Base-by-base conservation (phyloP, 2,888 invertebrate species). In the Drymonia ruficornis region DNA sequence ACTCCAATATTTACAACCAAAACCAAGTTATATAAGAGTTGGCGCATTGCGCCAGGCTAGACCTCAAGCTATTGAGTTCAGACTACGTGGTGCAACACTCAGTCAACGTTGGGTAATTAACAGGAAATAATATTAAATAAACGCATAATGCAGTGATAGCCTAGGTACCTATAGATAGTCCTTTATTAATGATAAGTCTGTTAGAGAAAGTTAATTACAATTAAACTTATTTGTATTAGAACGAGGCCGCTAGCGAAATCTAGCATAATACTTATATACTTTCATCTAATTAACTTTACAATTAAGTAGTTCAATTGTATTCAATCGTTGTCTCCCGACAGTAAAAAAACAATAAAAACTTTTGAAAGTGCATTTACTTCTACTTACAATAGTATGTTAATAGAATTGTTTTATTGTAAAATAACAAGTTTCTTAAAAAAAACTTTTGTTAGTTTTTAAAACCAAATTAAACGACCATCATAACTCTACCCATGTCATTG, bases 21-120 rank as follows among this genome's bases (percentile, higher is more conserved):
- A 42, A 47, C 29, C 23, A 36, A 23, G 53, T 69, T 69, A 72
- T 49, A 69, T 69, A 69, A 72, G n/a, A 53, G 55, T 57, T n/a
- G 65, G 48, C 38, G 19, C 29, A 44, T 12, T 43, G 16, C 43
- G 19, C 5, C 11, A 54, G 56, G 38, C 49, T 53, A 42, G 52
- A 58, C 54, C 50, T 53, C 40, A 44, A 56, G 49, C 31, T 53
- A 72, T 68, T 72, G 59, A 57, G 59, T 72, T 60, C 52, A 62
- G 47, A 49, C 4, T 56, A 18, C 12, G 36, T 69, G 43, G 43
- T 69, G 42, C 67, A 56, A 49, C 50, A 65, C 36, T 13, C 5
- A 44, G 18, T 15, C 51, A 51, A 49, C 31, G 29, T 51, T 36
- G 36, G 13, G 36, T 36, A 36, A 36, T 36, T n/a, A 13, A 11